Base-by-base conservation (phyloP, 2,113 vertebrate species). In the Amblyopsis rosae region DNA sequence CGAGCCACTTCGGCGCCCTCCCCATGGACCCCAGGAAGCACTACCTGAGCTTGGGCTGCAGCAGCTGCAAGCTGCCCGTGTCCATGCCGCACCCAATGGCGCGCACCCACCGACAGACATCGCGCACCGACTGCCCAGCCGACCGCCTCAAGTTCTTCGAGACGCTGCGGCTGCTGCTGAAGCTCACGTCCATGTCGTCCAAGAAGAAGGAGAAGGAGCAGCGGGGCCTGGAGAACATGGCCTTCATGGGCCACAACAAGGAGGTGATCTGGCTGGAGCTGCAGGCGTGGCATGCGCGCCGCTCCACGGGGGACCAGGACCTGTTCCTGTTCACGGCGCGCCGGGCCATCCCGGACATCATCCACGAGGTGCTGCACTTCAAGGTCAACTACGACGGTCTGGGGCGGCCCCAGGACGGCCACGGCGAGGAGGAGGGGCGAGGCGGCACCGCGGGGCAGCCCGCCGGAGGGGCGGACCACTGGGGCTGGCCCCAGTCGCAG, bases 161-260 rank as follows among this genome's bases (percentile, higher is more conserved):
- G 92, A 99, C 98, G 13, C 84, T 99, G 57, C 93, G 96, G 64
- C 94, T 99, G 87, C 91, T 99, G 77, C 94, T 99, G 73, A 98
- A 98, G 88, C 96, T 99, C 86, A 99, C 97, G 59, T 98, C 98
- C 88, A 96, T 99, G 91, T 99, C 97, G 0, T 99, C 98, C 3
- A 99, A 99, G 91, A 98, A 96, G 92, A 99, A 99, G 90, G 98
- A 99, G 90, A 95, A 96, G 85, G 97, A 99, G 83, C 98, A 99
- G 82, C 93, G 96, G 41, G 95, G 96, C 46, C 93, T 95, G 70
- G 97, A 99, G 76, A 98, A 92, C 85, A 96, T 94, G 0, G 93
- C 95, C 72, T 94, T 93, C 69, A 94, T 96, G 87, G 96, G 95
- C 83, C 93, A 96, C 81, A 98, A 97, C 90, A 98, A 97, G 2